phyloP scores from a whole-genome alignment of 2,113 vertebrate species.

The Rhombomys opimus region DNA sequence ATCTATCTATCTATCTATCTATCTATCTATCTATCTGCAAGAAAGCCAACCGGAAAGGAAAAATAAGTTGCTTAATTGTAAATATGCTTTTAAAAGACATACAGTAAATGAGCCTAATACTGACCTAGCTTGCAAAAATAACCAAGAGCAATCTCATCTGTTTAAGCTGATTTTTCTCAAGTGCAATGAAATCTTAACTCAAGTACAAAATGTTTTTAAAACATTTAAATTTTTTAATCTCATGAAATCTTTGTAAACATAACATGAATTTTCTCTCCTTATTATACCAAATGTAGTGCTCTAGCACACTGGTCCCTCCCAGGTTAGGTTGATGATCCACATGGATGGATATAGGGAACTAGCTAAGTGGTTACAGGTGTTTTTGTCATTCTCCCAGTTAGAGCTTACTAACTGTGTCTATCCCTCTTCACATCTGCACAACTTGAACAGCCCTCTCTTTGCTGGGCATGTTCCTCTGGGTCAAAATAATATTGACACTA shows the following conservation, averaged over 20 bases:
- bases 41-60: background rate
- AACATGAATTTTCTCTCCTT: background rate
- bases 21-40: background rate
- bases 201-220: background rate
- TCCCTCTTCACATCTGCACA: background rate
- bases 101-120: conserved; percentile 1
- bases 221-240: background rate
- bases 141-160: background rate
- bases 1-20: too few species aligned
- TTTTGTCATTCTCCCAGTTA: background rate
- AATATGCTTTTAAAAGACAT: background rate
- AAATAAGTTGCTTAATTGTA: conserved; percentile 9
- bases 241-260: conserved; percentile 16
- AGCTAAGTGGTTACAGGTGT: background rate
- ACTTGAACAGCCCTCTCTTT: background rate
- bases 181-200: conserved; percentile 19
- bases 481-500: background rate
- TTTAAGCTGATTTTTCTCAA: background rate
- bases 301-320: rapidly evolving
- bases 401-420: background rate
- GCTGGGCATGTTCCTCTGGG: background rate
- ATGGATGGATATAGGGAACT: background rate
- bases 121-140: background rate
- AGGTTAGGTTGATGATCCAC: background rate
- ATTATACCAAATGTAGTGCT: background rate